A percentile compares a stretch with the other conserved stretches of the same genome.
These are phyloP conservation scores for Setipinna tenuifilis DNA, from an alignment of 2,797 vertebrate species.

Conservation along the genomic window DNA sequence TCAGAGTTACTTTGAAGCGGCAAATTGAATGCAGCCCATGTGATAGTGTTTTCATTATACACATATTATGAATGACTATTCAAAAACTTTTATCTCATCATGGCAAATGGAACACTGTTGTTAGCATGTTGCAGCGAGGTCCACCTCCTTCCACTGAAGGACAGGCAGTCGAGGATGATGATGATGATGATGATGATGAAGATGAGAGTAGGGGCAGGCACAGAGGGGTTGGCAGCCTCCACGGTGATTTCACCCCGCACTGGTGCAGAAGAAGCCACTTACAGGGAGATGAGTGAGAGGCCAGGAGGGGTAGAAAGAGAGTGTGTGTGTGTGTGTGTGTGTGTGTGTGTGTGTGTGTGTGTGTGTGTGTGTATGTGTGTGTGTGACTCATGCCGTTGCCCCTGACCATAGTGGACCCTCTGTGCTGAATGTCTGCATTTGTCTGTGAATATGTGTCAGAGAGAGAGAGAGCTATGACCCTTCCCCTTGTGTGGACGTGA, in stretches of 20 bases:
- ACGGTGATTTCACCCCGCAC: conserved; percentile 3
- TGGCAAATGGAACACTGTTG: too few species aligned
- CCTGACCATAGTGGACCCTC: neutral
- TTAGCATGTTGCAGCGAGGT: too few species aligned
- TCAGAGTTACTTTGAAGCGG: too few species aligned
- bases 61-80: too few species aligned
- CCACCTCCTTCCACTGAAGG: too few species aligned
- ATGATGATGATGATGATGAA: too few species aligned
- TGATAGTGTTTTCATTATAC: too few species aligned
- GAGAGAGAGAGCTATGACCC: neutral
- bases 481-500: neutral
- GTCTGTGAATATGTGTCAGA: neutral
- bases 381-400: neutral
- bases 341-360: neutral
- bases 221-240: neutral
- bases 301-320: neutral
- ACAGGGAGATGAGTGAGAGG: neutral
- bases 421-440: neutral
- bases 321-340: conserved; percentile 2
- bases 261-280: conserved; percentile 16
- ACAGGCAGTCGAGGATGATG: too few species aligned
- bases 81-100: too few species aligned
- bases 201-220: neutral
- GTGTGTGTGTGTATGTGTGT: conserved; percentile 4
- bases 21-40: too few species aligned